Evolutionary conservation across 2,888 invertebrate genomes (phyloP).

Genomic region (Himalopsyche kuldschensis): DNA sequence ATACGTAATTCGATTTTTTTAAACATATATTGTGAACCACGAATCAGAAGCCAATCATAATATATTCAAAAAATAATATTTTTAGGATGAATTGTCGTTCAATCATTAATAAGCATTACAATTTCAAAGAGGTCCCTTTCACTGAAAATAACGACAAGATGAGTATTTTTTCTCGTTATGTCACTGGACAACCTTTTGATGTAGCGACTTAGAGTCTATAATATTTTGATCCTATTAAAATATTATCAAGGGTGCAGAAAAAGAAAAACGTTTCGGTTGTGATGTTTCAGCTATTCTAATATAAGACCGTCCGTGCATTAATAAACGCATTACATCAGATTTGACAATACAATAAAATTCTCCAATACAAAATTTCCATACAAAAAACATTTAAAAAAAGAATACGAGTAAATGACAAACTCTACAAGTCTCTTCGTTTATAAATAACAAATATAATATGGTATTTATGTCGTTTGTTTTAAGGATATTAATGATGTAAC

Average conservation of each 20-base stretch:
- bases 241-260: conserved; percentile 55
- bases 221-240: conserved; percentile 63
- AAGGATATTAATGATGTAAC: too few relatives aligned
- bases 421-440: too few relatives aligned
- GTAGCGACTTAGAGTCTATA: conserved; percentile 58
- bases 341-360: too few relatives aligned
- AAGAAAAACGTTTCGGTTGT: conserved; percentile 47
- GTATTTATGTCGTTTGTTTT: too few relatives aligned
- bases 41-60: too few relatives aligned
- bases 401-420: too few relatives aligned
- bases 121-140: conserved; percentile 28
- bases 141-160: conserved; percentile 36
- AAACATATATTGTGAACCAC: too few relatives aligned
- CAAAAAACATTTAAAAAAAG: too few relatives aligned
- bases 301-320: not conserved
- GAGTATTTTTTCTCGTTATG: conserved; percentile 14
- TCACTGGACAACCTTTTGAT: conserved; percentile 50
- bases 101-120: not conserved
- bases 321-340: not conserved
- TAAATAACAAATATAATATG: too few relatives aligned
- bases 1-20: too few relatives aligned
- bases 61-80: too few relatives aligned
- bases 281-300: conserved; percentile 25
- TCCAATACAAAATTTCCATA: too few relatives aligned
- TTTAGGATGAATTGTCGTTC: not conserved